A percentile compares a stretch with the other conserved stretches of the same genome.
phyloP scores from a whole-genome alignment of 2,797 vertebrate species.

The Tokudaia tokunoshimensis region DNA sequence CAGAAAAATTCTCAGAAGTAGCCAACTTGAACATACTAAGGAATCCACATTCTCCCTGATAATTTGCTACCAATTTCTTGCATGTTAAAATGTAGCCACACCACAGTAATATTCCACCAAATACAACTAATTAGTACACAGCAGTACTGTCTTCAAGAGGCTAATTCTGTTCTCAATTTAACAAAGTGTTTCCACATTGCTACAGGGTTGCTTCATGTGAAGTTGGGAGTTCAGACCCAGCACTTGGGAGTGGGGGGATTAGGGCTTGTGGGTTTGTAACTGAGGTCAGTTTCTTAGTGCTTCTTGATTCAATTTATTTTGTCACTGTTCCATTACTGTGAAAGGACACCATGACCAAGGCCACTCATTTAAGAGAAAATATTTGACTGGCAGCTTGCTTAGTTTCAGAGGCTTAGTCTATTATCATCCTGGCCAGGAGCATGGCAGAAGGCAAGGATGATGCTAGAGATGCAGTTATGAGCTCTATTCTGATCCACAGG shows the following conservation, averaged over 20 bases:
- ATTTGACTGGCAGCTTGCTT: background rate
- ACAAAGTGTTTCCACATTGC: slow-evolving; percentile 54
- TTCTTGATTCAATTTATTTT: background rate
- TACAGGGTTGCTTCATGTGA: background rate
- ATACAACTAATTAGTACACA: slow-evolving; percentile 38
- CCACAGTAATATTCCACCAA: slow-evolving; percentile 73
- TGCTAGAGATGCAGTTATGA: background rate
- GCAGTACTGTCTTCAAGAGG: background rate
- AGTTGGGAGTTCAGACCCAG: background rate
- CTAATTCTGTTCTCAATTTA: slow-evolving; percentile 61
- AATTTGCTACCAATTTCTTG: slow-evolving; percentile 76
- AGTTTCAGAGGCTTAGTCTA: background rate
- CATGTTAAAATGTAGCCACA: slow-evolving; percentile 79
- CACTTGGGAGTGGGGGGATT: background rate
- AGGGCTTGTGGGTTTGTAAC: background rate
- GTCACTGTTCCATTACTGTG: background rate
- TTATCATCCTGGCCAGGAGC: background rate
- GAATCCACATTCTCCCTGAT: slow-evolving; percentile 68
- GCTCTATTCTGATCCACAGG: background rate
- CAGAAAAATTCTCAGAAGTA: slow-evolving; percentile 32
- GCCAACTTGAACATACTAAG: slow-evolving; percentile 42
- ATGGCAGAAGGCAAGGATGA: too few species aligned
- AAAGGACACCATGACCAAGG: background rate
- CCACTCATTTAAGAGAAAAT: background rate
- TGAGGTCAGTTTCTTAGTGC: background rate